Conservation (phyloP, 2,797 vertebrate genomes). For the Crypturellus tataupa region DNA sequence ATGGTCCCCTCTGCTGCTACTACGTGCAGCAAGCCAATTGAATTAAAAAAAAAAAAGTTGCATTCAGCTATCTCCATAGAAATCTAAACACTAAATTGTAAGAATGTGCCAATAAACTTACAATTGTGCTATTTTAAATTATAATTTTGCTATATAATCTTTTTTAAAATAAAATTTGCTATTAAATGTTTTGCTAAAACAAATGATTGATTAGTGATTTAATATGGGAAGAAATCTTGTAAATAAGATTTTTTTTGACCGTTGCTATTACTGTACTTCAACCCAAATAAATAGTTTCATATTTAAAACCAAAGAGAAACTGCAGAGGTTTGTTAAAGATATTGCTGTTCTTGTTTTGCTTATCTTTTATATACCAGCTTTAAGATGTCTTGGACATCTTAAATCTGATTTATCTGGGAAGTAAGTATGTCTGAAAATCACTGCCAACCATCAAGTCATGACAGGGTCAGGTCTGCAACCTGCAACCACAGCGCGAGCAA, state of each 20-base stretch:
- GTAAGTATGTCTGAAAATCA: neutral
- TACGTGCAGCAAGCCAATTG: neutral
- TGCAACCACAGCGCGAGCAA: neutral
- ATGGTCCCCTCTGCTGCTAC: neutral
- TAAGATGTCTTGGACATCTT: neutral
- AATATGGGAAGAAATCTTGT: neutral
- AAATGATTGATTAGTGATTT: neutral
- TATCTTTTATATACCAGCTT: neutral
- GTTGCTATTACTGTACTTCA: neutral
- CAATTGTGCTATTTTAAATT: neutral
- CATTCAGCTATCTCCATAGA: neutral
- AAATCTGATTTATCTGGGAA: neutral
- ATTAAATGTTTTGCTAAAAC: neutral
- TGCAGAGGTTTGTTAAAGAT: neutral
- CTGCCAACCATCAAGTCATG: neutral
- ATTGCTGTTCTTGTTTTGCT: neutral
- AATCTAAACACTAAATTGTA: neutral
- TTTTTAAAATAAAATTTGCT: too few relatives aligned
- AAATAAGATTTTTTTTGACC: fast-evolving
- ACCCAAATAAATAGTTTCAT: neutral
- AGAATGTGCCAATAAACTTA: neutral
- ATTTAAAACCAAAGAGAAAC: neutral
- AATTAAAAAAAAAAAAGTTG: neutral
- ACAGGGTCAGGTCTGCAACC: neutral
- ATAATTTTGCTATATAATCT: neutral